Base-by-base conservation (phyloP, 2,888 invertebrate genomes). In the Bombylius discolor region DNA sequence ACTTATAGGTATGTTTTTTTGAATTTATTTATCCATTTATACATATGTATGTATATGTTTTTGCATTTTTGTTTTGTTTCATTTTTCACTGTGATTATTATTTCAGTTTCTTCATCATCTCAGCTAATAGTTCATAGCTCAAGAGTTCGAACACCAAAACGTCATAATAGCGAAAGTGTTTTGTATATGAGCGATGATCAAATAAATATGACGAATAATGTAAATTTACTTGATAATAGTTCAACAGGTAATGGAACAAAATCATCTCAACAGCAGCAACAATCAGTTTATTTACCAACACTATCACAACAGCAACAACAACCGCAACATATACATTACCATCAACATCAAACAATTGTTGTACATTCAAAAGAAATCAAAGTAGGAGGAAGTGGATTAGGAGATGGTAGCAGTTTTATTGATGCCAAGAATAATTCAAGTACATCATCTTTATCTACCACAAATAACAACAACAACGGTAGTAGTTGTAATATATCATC, bases 41-140 rank as follows among this genome's bases (percentile, higher is more conserved):
- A n/a, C 34, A n/a, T 3, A 46, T 5, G 42, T 39, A n/a, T 31
- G n/a, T 14, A 39, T 36, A 48, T 9, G 9, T 23, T n/a, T 13
- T 5, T 8, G 33, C 45, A 31, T 55, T 50, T 49, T 46, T 45
- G 42, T 49, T 5, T 44, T 44, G 34, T 52, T 53, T 49, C 51
- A 58, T 50, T 57, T 52, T 42, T 48, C 60, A 55, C 23, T 23
- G 23, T 23, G 23, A 23, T 23, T 23, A 23, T 58, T 61, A 63
- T 64, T 68, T 52, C 72, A 72, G 77, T 74, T 62, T 73, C 74
- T 23, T 67, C 69, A 56, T 73, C 77, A 55, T 73, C 77, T 61
- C 85, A 84, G 66, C 75, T 83, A 59, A 86, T 88, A 61, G 87
- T 82, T 48, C 88, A 87, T 66, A 87, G 87, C 65, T 83, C 87